Evolutionary conservation across 2,797 vertebrate species (phyloP), one percentile per base, ranked within the genome.

Genomic region (Bucorvus abyssinicus): DNA sequence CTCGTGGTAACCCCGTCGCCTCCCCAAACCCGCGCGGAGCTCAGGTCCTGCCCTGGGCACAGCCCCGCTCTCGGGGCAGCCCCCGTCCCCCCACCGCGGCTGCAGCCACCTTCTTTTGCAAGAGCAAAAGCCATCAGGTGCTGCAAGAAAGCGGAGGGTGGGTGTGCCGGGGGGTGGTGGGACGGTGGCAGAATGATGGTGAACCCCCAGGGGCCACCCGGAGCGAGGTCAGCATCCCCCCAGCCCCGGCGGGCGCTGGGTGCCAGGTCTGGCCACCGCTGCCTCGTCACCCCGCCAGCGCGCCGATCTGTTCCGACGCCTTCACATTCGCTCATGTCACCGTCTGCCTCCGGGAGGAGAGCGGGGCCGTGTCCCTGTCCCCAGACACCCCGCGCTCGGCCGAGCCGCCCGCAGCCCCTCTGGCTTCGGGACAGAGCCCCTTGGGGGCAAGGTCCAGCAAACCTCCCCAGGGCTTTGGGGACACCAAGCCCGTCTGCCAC

Each of bases 321-420:
- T 94, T 97, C 93, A 82, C 84, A 81, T 94, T 42, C 53, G 11
- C 67, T 96, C 94, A 42, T 10, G 24, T 96, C 96, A 95, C 87
- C 59, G 2, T 1, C 74, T 44, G 93, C 95, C 86, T 7, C 53
- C 6, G 14, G 40, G n/a, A 59, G 87, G 34, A 44, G 42, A 76
- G 47, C 36, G 2, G 49, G 29, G 30, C 44, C 6, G 1, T 2
- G 55, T 40, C 90, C 65, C 88, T 3, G 49, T 91, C 84, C 89
- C 78, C 82, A 74, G 2, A 87, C 40, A 63, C 42, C 87, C 84
- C 10, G 0, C 0, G 4, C 50, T 49, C 2, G 0, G 44, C 21
- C 10, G 0, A 89, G 50, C 65, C 3, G 1, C 49, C 50, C 3
- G 1, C 38, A 6, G 32, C 50, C 47, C 77, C 77, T 20, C 74